Evolutionary conservation across 2,888 invertebrate genomes (phyloP).

Genomic region (Cyclophora albipunctata): DNA sequence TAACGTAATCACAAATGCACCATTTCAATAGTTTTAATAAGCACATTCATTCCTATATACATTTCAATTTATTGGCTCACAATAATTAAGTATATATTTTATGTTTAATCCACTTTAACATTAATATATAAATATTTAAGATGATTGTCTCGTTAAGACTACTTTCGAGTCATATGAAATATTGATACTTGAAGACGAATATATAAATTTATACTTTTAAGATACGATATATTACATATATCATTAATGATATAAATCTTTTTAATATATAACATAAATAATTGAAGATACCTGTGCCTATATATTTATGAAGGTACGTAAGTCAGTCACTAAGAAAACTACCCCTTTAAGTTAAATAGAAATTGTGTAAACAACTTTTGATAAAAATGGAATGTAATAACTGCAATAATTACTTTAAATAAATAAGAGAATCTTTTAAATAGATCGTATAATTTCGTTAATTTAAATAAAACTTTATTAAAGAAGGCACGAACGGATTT

Average conservation of each 20-base stretch:
- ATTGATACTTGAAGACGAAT: background rate
- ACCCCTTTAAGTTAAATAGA: too few relatives aligned
- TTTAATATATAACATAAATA: slow-evolving; percentile 1
- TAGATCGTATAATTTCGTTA: too few relatives aligned
- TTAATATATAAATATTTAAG: background rate
- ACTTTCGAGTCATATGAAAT: too few relatives aligned
- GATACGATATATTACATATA: background rate
- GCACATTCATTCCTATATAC: slow-evolving; percentile 59
- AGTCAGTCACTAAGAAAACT: background rate
- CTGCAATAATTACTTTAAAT: too few relatives aligned
- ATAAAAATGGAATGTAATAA: too few relatives aligned
- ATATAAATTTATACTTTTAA: background rate
- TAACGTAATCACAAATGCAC: slow-evolving; percentile 58
- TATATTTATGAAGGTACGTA: too few relatives aligned
- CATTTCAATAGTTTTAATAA: slow-evolving; percentile 45
- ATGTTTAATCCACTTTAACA: background rate
- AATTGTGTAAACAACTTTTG: too few relatives aligned
- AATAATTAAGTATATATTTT: slow-evolving; percentile 9
- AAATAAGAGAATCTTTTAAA: too few relatives aligned
- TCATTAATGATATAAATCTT: background rate
- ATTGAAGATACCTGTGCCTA: background rate
- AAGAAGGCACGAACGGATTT: slow-evolving; percentile 51
- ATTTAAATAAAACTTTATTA: slow-evolving; percentile 9
- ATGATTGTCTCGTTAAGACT: background rate
- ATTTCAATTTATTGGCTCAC: slow-evolving; percentile 38